Percentiles rank a stretch among this genome's conserved stretches.
These are phyloP conservation scores for Ditylenchus dipsaci DNA, from an alignment of 1,140 invertebrate species.

Conservation along the genomic window DNA sequence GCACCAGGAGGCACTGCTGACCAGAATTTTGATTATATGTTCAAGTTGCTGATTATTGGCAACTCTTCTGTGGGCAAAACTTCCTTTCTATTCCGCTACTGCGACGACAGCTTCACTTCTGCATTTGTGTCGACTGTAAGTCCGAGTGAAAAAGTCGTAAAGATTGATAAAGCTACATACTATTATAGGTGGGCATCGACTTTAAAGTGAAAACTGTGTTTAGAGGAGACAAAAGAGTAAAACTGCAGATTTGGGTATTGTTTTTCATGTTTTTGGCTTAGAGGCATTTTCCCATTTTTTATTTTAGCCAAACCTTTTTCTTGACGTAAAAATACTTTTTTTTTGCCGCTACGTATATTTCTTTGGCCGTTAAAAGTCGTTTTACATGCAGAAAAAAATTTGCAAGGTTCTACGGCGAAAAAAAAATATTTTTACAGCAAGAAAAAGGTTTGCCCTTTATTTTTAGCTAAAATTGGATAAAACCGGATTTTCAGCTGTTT, in stretches of 20 bases:
- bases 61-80: conserved; percentile 99
- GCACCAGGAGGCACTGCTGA: conserved; percentile 62
- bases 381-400: no score
- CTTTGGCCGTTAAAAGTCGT: no score
- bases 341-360: no score
- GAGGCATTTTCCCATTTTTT: background rate
- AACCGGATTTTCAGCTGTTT: no score
- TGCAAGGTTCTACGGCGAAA: no score
- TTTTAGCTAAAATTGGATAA: no score
- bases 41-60: conserved; percentile 92
- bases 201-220: conserved; percentile 99
- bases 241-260: conserved; percentile 86
- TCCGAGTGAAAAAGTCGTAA: no score
- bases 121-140: conserved; percentile 98
- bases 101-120: conserved; percentile 97
- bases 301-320: background rate
- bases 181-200: conserved; percentile 95
- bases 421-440: no score
- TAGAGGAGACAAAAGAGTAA: conserved; percentile 86
- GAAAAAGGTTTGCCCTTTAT: no score
- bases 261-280: conserved; percentile 33
- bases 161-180: no score
- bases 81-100: conserved; percentile 97
- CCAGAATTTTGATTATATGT: conserved; percentile 99
- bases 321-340: no score